phyloP scores from a whole-genome alignment of 2,113 vertebrate genomes.

The Lagopus leucura region DNA sequence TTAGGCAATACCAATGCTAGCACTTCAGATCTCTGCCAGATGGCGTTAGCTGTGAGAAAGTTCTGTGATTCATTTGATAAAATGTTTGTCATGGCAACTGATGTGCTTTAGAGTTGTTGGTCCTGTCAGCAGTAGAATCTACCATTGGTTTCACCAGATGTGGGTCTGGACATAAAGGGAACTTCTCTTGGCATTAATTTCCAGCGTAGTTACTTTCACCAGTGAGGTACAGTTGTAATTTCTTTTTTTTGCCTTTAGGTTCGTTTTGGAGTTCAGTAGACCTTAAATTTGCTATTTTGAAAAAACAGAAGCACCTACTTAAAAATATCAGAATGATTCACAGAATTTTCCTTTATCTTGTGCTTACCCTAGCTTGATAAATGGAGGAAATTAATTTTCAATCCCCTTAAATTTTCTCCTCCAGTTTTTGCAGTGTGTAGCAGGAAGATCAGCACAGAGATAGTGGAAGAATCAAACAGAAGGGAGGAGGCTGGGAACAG shows the following conservation, averaged over 20 bases:
- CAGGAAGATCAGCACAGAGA: neutral
- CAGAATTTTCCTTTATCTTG: neutral
- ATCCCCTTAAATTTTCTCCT: neutral
- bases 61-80: conserved; percentile 27
- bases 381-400: neutral
- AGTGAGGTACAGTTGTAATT: neutral
- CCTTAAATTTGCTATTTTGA: neutral
- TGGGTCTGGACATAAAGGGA: neutral
- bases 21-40: conserved; percentile 1
- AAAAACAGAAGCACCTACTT: neutral
- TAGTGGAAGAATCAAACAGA: neutral
- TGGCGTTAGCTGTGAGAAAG: conserved; percentile 23
- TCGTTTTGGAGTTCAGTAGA: neutral
- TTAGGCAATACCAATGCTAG: neutral
- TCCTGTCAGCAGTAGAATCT: neutral
- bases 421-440: neutral
- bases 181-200: neutral
- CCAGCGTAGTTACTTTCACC: neutral
- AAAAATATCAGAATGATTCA: neutral
- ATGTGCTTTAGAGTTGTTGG: neutral
- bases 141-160: neutral
- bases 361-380: neutral
- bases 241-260: neutral
- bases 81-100: conserved; percentile 42
- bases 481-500: neutral